Evolutionary conservation across 1,140 invertebrate genomes (phyloP), one percentile per base, ranked within the genome.

Genomic region (Microvelia longipes): DNA sequence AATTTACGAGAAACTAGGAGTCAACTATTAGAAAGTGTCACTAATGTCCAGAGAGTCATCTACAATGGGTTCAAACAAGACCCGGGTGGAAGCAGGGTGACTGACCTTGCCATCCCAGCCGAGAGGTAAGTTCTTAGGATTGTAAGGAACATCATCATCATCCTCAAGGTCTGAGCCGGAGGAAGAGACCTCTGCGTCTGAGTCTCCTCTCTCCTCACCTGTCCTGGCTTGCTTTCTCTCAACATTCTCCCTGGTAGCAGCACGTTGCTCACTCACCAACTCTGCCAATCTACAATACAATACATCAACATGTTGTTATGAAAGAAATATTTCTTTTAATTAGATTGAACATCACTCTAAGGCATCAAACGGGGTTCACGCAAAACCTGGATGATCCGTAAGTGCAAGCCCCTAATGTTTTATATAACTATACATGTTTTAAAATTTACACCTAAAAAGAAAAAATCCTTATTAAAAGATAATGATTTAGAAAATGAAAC

Each of bases 81-180:
- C n/a, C n/a, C n/a, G n/a, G n/a, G n/a, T n/a, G n/a, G n/a, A n/a
- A n/a, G n/a, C n/a, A n/a, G n/a, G n/a, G n/a, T n/a, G 35, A 50
- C 35, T 11, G 19, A 90, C 88, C 83, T 99, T 99, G 66, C 97
- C 98, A 83, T 99, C 98, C 97, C 97, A 99, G 2, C 97, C 98
- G 0, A 99, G 84, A 1, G 98, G 98, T 30, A 99, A 80, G 82
- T 99, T 99, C 82, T 99, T 99, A 0, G 98, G 98, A 83, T 99
- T 99, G 79, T 99, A 99, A 0, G 96, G 95, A 62, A 98, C 92
- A 75, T 93, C 92, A 73, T 96, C 94, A 75, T 95, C 92, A 75
- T 92, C 87, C 71, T 93, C 91, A 71, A 93, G 93, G 62, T 92
- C 91, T 19, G 85, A 90, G 77, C 94, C 93, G 25, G 85, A 86